Evolutionary conservation across 2,113 vertebrate species (phyloP).

Genomic region (human): DNA sequence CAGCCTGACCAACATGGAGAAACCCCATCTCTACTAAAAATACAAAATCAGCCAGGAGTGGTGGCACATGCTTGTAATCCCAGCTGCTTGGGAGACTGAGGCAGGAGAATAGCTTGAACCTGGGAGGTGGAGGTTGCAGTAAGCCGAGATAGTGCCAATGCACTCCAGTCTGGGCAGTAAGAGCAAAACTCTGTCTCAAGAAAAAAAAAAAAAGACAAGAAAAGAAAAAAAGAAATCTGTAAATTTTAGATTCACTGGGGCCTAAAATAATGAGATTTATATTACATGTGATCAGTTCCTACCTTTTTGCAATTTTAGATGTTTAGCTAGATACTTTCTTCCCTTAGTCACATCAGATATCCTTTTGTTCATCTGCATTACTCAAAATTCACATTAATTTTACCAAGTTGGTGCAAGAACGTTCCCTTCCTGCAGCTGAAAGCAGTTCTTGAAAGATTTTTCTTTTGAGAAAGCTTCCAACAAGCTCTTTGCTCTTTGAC

Average conservation of each 20-base stretch:
- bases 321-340: constrained; percentile 14
- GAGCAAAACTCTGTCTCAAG: no score
- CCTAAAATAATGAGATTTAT: neutral
- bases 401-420: neutral
- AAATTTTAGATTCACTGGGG: constrained; percentile 20
- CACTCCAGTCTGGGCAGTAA: no score
- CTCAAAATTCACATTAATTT: constrained; percentile 26
- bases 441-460: constrained; percentile 68
- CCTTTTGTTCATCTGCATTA: constrained; percentile 1
- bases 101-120: no score
- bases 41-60: no score
- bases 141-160: no score
- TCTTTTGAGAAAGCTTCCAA: constrained; percentile 70
- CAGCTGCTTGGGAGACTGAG: no score
- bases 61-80: no score
- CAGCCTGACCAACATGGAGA: no score
- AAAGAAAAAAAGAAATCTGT: neutral
- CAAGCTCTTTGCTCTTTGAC: constrained; percentile 60
- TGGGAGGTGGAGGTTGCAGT: no score
- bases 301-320: neutral
- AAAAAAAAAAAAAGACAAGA: no score
- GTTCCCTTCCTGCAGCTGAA: neutral
- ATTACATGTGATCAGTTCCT: neutral
- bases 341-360: neutral
- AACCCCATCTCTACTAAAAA: no score